A percentile compares a stretch with the other conserved stretches of the same genome.
Conservation (phyloP, 2,797 vertebrate species). For the Poecilia gillii region DNA sequence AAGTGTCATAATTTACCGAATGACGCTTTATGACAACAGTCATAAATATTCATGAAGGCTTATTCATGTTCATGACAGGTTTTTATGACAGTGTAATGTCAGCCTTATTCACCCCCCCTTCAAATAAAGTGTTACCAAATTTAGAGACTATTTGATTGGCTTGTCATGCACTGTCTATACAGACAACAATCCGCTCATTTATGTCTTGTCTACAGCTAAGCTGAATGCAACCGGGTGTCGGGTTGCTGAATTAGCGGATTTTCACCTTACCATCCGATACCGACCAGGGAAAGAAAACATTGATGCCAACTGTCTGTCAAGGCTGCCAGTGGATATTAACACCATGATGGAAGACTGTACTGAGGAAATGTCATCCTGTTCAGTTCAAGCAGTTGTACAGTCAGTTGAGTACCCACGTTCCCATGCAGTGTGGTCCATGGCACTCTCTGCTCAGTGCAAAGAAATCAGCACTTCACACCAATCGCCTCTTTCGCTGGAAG, state of each 20-base stretch:
- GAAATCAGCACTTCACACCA: not conserved
- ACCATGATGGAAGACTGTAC: not conserved
- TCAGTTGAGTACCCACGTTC: not conserved
- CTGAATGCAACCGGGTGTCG: not conserved
- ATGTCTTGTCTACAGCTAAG: not conserved
- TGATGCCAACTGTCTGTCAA: not conserved
- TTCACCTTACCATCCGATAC: not conserved
- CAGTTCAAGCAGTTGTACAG: not conserved
- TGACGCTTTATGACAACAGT: too few relatives aligned
- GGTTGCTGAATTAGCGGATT: constrained; percentile 5
- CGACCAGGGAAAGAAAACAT: not conserved
- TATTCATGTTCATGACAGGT: too few relatives aligned
- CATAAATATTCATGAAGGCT: too few relatives aligned
- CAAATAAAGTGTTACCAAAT: too few relatives aligned
- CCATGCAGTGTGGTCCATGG: not conserved
- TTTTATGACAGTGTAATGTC: too few relatives aligned
- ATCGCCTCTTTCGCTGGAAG: not conserved
- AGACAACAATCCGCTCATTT: too few relatives aligned
- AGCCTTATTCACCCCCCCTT: too few relatives aligned
- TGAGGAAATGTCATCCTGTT: not conserved
- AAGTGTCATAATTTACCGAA: too few relatives aligned
- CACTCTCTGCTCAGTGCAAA: not conserved
- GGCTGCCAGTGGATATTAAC: not conserved
- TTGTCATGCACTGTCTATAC: too few relatives aligned
- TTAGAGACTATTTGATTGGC: too few relatives aligned